Evolutionary conservation across 2,797 vertebrate genomes (phyloP).

Genomic region (Poeciliopsis paucimaculata): DNA sequence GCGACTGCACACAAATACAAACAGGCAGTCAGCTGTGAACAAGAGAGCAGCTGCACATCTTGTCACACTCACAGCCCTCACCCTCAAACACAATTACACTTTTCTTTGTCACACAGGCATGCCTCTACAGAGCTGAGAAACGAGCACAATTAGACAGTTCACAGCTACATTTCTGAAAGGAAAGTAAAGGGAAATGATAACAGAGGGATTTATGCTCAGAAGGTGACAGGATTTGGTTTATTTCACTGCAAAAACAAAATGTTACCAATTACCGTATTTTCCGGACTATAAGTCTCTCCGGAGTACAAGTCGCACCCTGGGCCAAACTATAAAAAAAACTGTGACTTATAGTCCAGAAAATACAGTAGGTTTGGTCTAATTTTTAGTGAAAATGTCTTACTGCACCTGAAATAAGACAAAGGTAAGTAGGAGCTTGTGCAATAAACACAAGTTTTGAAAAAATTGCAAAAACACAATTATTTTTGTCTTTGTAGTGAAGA

Average conservation of each 20-base stretch:
- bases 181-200: slow-evolving; percentile 19
- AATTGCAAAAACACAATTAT: no score
- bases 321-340: no score
- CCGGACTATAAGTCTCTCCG: no score
- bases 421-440: no score
- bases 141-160: neutral
- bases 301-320: no score
- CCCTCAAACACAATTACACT: slow-evolving; percentile 31
- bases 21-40: slow-evolving; percentile 60
- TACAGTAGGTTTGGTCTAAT: no score
- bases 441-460: no score
- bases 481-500: no score
- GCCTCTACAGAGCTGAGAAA: neutral
- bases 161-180: neutral
- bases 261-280: no score
- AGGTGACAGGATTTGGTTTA: neutral
- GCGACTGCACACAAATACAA: slow-evolving; percentile 49
- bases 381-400: no score
- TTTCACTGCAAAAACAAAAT: neutral
- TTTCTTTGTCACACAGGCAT: neutral
- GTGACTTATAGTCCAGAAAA: no score
- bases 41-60: slow-evolving; percentile 32
- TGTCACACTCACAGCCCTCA: slow-evolving; percentile 25
- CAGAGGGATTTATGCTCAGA: neutral
- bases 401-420: no score